Conservation (phyloP, 2,113 vertebrate species). For the Psammodynastes pulverulentus region DNA sequence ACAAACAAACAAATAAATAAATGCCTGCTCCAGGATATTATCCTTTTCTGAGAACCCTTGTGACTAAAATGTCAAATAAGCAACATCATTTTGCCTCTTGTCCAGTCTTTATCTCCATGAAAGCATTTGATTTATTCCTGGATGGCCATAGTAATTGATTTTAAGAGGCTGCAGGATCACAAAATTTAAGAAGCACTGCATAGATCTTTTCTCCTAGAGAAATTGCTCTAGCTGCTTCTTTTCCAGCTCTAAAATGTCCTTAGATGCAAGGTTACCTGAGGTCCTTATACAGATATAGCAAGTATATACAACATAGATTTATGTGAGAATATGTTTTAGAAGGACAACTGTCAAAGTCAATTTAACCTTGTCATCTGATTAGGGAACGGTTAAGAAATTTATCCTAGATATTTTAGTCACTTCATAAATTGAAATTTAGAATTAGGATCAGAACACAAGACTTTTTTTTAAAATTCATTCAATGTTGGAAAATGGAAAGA, state of each 20-base stretch:
- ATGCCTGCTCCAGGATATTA: not conserved
- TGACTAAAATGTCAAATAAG: not conserved
- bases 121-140: not conserved
- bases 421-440: not conserved
- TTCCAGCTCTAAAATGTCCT: not conserved
- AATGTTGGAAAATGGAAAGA: not conserved
- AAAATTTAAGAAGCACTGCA: not conserved
- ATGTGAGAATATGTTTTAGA: not conserved
- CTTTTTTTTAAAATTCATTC: not conserved
- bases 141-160: not conserved
- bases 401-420: not conserved
- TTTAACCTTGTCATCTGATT: not conserved
- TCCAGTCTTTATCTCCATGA: not conserved
- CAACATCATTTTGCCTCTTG: not conserved
- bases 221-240: not conserved
- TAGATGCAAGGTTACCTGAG: not conserved
- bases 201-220: not conserved
- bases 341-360: not conserved
- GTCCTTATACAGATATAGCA: not conserved
- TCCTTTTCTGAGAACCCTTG: not conserved
- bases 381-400: not conserved
- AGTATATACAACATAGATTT: not conserved
- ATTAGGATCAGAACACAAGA: not conserved
- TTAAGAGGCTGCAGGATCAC: not conserved
- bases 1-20: not conserved